Base-by-base conservation (phyloP, 2,888 invertebrate species). In the Drosophila melanosoma region DNA sequence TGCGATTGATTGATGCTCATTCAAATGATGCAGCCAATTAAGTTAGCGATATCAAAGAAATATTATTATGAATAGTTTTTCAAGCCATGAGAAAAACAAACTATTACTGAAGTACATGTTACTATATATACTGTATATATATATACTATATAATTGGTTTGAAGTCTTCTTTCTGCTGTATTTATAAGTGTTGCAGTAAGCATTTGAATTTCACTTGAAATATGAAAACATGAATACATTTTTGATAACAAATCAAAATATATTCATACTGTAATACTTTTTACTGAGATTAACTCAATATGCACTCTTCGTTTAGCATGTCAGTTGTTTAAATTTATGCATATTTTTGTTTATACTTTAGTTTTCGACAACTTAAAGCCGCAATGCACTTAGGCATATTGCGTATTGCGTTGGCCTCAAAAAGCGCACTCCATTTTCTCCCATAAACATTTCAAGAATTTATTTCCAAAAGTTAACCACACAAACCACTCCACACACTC, bases 361-460 rank as follows among this genome's bases (percentile, higher is more conserved):
- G 26, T 49, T 49, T 49, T 45, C 26, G 51, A 51, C 26, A 51
- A 12, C 52, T 4, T 32, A 32, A 32, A 32, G 51, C n/a, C n/a
- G 26, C 7, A 53, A 38, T 73, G 74, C 52, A 74, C 56, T 74
- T 49, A 57, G 59, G 20, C 49, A 53, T 76, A 58, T 51, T 15
- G 45, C 45, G 23, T 23, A 45, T 32, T 51, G 23, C 20, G 56
- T 36, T 73, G 38, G 73, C 17, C 57, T 35, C 60, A 42, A 48
- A 36, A 61, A 62, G 49, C 54, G 38, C 76, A 57, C 69, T 60
- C 52, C 38, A 69, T 58, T 75, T 76, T 75, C 70, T 65, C 69
- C 76, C 65, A 63, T 65, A 63, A 74, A 70, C 32, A 69, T 63
- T 60, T 69, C 58, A 69, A 69, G 75, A 75, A 76, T 65, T 76